phyloP scores from a whole-genome alignment of 2,888 invertebrate species.

The Periphyllus acericola region DNA sequence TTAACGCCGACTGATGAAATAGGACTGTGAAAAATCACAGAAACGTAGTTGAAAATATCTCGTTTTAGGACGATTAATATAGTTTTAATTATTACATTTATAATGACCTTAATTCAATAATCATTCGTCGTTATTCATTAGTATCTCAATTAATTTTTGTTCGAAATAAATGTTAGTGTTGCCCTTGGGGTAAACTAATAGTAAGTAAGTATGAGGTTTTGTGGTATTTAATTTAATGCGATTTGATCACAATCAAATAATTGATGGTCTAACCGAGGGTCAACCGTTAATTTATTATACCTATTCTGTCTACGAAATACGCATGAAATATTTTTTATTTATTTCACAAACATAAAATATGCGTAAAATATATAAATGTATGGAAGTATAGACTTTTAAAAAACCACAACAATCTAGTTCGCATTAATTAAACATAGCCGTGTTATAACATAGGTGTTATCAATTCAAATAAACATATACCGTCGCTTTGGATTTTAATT shows the following conservation, averaged over 20 bases:
- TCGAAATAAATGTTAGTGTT: not conserved
- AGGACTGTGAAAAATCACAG: not conserved
- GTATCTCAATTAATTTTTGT: not conserved
- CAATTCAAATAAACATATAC: not conserved
- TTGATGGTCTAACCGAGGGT: not conserved
- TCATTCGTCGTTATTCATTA: not conserved
- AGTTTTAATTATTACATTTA: not conserved
- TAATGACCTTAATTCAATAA: not conserved
- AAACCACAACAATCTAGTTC: not conserved
- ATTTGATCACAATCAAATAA: not conserved
- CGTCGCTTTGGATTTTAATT: not conserved
- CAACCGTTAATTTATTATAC: no score
- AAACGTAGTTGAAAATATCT: not conserved
- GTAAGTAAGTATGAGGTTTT: not conserved
- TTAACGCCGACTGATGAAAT: not conserved
- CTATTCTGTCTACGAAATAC: not conserved
- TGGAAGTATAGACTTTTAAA: no score
- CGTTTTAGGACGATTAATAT: not conserved
- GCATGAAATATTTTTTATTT: not conserved
- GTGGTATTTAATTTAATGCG: not conserved
- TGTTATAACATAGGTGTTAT: not conserved
- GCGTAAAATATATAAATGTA: not conserved
- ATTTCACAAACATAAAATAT: not conserved
- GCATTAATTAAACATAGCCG: not conserved
- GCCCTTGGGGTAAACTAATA: not conserved